A percentile compares a stretch with the other conserved stretches of the same genome.
Evolutionary conservation across 2,797 vertebrate genomes (phyloP).

Genomic region (Halcyon leucocephala): DNA sequence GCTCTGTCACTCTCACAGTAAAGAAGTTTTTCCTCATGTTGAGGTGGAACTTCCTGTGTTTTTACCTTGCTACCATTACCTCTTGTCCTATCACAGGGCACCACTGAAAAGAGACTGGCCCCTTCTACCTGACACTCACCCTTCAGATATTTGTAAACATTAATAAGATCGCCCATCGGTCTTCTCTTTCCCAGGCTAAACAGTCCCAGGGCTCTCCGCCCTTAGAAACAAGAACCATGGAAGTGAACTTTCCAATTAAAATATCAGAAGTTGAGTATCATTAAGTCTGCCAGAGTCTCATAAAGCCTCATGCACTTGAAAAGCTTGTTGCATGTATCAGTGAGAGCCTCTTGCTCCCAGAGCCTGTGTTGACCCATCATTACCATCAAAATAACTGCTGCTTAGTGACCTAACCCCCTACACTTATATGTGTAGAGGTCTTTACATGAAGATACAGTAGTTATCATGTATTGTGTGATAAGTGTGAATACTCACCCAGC

Average conservation of each 20-base stretch:
- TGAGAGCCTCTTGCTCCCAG: background rate
- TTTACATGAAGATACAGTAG: background rate
- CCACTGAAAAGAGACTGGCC: too few species aligned
- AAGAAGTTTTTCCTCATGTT: too few species aligned
- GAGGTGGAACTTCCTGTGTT: too few species aligned
- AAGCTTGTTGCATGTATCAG: background rate
- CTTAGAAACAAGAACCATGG: background rate
- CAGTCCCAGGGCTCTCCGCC: too few species aligned
- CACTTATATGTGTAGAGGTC: background rate
- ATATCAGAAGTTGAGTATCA: background rate
- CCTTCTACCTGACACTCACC: too few species aligned
- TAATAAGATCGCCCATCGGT: too few species aligned
- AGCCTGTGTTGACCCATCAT: background rate
- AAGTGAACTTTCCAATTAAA: background rate
- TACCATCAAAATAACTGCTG: background rate
- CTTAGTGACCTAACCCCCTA: background rate
- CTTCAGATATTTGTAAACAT: too few species aligned
- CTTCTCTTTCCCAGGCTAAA: too few species aligned
- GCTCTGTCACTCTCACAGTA: too few species aligned
- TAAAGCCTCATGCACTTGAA: background rate
- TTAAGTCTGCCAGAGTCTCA: background rate
- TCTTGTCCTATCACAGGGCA: too few species aligned
- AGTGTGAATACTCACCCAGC: conserved; percentile 82
- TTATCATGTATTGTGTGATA: background rate
- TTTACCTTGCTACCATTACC: too few species aligned